These are phyloP conservation scores for Pterocles burchelli DNA, from an alignment of 2,113 vertebrate species.

Conservation along the genomic window DNA sequence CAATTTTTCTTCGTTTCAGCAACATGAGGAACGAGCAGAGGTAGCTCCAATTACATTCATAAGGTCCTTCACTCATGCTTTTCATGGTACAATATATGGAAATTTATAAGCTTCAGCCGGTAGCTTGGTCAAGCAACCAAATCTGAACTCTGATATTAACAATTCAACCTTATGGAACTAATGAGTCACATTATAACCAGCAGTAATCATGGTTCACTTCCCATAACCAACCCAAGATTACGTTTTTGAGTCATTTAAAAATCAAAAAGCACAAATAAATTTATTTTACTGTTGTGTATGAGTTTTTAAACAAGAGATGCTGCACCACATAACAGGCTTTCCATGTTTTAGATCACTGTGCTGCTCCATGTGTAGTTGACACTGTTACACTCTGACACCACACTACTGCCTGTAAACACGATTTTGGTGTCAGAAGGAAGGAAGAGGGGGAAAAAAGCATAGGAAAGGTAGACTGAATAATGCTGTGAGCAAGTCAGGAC, in stretches of 20 bases:
- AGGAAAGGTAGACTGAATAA: neutral
- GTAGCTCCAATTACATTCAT: neutral
- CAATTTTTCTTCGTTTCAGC: neutral
- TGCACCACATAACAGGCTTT: neutral
- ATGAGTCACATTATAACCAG: neutral
- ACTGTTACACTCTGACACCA: neutral
- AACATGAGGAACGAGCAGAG: neutral
- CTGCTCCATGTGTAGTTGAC: neutral
- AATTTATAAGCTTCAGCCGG: slow-evolving; percentile 14
- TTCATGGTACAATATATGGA: neutral
- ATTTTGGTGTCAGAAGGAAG: neutral
- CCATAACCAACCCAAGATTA: neutral
- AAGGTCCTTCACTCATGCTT: slow-evolving; percentile 6
- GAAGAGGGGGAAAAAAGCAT: neutral
- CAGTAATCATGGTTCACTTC: neutral
- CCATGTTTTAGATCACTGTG: neutral
- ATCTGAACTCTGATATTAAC: neutral
- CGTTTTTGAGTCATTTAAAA: neutral
- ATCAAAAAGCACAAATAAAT: neutral
- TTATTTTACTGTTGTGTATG: neutral
- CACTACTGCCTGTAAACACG: neutral
- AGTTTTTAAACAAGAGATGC: neutral
- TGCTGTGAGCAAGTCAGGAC: neutral
- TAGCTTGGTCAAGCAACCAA: slow-evolving; percentile 27
- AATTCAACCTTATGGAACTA: slow-evolving; percentile 15